Base-by-base conservation (phyloP, 2,113 vertebrate genomes). In the Calypte anna region DNA sequence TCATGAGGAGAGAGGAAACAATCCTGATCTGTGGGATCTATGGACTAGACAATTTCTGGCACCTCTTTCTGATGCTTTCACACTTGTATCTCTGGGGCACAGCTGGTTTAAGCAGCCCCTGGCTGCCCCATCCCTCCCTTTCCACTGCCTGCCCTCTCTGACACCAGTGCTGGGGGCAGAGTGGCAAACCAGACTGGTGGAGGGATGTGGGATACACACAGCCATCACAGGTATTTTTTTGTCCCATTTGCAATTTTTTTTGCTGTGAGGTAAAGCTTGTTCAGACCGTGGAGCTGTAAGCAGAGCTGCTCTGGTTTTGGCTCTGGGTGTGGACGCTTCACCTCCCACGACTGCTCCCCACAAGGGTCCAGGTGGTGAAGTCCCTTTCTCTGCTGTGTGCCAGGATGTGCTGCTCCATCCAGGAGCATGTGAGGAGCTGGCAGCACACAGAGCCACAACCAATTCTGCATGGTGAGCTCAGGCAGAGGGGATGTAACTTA, bases 401-500 rank as follows among this genome's bases (percentile, higher is more conserved):
- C 3, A 51, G 59, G 33, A 14, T 53, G 16, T 0, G 0, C 28
- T 0, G 0, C 40, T 55, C 18, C 7, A 2, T 15, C 16, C 69
- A 51, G 89, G 70, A 31, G 48, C 40, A 53, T 54, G 76, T 38
- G 16, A 2, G 22, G 44, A 78, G 67, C 61, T 10, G 70, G 2
- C 79, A 73, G 88, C 31, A 50, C 11, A 54, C 53, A 9, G 4
- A 8, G 57, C 44, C 7, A 20, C 57, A 30, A 43, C 27, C 5
- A 18, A 25, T 46, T 62, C 33, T 7, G 2, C 4, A 2, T 0
- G 0, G 86, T 58, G 64, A 84, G 64, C 80, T 72, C 9, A 9
- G 63, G 43, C 83, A 66, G 27, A 66, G 38, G 51, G 53, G 70
- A 44, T 0, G 0, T 51, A 55, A 48, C 82, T 51, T 59, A 87